Conservation (phyloP, 2,113 vertebrate species). For the Murina feae region DNA sequence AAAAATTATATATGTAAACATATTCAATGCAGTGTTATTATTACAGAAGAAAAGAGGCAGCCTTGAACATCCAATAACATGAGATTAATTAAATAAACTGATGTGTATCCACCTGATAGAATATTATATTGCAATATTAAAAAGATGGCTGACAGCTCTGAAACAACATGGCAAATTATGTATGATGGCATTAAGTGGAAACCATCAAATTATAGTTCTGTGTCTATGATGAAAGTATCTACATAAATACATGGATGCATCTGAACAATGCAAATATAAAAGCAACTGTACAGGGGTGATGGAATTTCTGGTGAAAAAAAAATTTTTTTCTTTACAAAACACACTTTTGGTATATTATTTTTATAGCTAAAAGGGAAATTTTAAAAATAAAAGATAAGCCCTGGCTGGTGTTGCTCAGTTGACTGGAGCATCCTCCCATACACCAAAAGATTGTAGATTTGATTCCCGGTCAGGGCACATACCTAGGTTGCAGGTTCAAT, state of each 20-base stretch:
- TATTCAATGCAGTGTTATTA: not conserved
- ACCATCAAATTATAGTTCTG: not conserved
- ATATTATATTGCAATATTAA: not conserved
- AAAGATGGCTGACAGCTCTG: not conserved
- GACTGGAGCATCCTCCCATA: not conserved
- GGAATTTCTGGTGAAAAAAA: not conserved
- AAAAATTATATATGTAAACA: constrained; percentile 18
- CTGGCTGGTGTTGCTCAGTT: not conserved
- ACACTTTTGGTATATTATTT: not conserved
- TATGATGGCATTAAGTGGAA: not conserved
- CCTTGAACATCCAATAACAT: not conserved
- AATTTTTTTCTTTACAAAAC: not conserved
- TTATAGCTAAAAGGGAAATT: constrained; percentile 1
- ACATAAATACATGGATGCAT: not conserved
- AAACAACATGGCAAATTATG: constrained; percentile 5
- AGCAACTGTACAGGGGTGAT: not conserved
- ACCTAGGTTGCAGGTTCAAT: not conserved
- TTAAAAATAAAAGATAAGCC: not conserved
- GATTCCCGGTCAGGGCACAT: not conserved
- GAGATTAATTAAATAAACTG: not conserved
- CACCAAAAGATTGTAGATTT: not conserved
- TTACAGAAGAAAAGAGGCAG: not conserved
- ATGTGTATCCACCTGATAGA: not conserved
- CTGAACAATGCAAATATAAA: not conserved
- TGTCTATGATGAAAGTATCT: not conserved